Evolutionary conservation across 64 coral and sea anemone genomes (phyloP), one percentile per base, ranked within the genome.

Genomic region (Hydrozoanthus tunicans): DNA sequence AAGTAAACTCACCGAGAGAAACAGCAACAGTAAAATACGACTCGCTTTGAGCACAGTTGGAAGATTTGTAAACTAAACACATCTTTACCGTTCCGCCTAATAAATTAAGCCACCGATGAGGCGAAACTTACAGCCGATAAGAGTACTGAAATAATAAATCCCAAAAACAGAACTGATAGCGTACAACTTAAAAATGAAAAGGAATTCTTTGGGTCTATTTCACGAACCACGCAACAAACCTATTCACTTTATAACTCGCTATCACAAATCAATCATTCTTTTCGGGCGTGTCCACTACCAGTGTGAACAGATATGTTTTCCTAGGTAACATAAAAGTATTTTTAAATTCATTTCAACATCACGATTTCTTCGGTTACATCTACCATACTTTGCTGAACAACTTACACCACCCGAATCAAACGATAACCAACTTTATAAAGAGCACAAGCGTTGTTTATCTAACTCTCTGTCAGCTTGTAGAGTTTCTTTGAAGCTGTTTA

Each of bases 41-140:
- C 68, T 74, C 54, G 61, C 70, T 61, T 74, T 88, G 56, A 61
- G 24, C 84, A 57, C 84, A 74, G 84, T 88, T 51, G 84, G 84
- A 59, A 73, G 25, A 75, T 56, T 2, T 52, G 51, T 73, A 88
- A 73, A 74, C 69, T 88, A 88, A 86, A 58, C 12, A 32, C 11
- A 32, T 59, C 3, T 75, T 88, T 5, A 88, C 69, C 59, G 70
- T 88, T 88, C 10, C 58, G 25, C 23, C 9, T 88, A 4, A 59
- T 25, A 74, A 13, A 9, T 60, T 32, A 43, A 32, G 24, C 25
- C 23, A 73, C 25, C 74, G 24, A 57, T 59, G 51, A 57, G 53
- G 4, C 82, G 54, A 70, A 65, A 8, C 11, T 24, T 73, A 60
- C 32, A 43, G 32, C 32, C 32, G 32, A 5, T 55, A 74, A 73